These are phyloP conservation scores for Lasius fuliginosus DNA, from an alignment of 2,888 invertebrate species.

Conservation along the genomic window DNA sequence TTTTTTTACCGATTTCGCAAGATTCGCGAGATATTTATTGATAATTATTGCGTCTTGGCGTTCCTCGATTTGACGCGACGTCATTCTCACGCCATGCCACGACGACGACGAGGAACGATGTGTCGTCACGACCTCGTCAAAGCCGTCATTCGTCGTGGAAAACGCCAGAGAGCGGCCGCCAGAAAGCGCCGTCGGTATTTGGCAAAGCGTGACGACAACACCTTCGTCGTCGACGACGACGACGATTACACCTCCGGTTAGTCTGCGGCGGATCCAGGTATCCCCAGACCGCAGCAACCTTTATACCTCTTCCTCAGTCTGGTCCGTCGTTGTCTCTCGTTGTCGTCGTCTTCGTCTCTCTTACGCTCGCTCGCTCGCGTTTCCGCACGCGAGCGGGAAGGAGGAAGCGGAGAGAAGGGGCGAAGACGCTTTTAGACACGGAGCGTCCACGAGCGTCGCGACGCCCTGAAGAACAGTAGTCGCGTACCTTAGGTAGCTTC, in stretches of 20 bases:
- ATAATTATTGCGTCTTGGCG: background rate
- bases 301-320: constrained; percentile 63
- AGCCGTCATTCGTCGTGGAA: constrained; percentile 56
- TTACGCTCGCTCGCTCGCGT: constrained; percentile 54
- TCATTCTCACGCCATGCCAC: constrained; percentile 54
- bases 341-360: constrained; percentile 42
- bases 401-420: constrained; percentile 76
- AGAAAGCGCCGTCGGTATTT: constrained; percentile 71
- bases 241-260: constrained; percentile 63
- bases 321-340: constrained; percentile 46
- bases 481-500: constrained; percentile 85
- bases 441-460: constrained; percentile 84
- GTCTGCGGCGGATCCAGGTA: constrained; percentile 73
- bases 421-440: constrained; percentile 85
- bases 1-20: background rate
- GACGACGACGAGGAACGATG: constrained; percentile 44
- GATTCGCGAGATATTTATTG: background rate
- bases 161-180: constrained; percentile 52
- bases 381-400: constrained; percentile 71
- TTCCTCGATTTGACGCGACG: background rate
- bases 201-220: constrained; percentile 71
- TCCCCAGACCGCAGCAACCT: constrained; percentile 66
- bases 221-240: constrained; percentile 63
- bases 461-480: constrained; percentile 84
- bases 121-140: constrained; percentile 53